These are phyloP conservation scores for Cydia fagiglandana DNA, from an alignment of 1,140 invertebrate species.

Conservation along the genomic window DNA sequence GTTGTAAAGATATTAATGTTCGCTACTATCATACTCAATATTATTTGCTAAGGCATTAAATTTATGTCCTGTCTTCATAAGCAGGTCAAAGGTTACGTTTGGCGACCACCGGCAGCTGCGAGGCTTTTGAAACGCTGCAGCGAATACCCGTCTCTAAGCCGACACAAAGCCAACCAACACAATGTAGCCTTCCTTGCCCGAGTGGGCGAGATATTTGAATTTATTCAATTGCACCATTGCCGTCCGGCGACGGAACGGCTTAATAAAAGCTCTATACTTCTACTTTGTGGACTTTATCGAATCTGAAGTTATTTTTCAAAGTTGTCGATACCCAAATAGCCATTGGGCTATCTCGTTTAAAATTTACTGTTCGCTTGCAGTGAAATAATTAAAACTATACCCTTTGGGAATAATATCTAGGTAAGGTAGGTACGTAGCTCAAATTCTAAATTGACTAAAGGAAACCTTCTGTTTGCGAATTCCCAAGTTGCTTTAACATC, in stretches of 20 bases:
- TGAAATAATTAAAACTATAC: neutral
- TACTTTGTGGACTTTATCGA: neutral
- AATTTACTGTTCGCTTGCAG: neutral
- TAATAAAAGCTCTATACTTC: neutral
- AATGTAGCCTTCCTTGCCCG: conserved; percentile 9
- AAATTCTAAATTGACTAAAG: neutral
- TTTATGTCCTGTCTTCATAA: conserved; percentile 5
- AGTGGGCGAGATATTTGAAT: conserved; percentile 21
- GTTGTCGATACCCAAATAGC: neutral
- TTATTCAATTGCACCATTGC: conserved; percentile 10
- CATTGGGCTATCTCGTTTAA: too few relatives aligned
- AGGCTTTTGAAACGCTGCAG: conserved; percentile 16
- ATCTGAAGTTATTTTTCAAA: neutral
- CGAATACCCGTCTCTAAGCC: conserved; percentile 3
- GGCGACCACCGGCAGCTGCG: conserved; percentile 16
- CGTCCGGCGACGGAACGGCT: neutral
- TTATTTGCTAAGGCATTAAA: neutral
- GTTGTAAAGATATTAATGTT: neutral
- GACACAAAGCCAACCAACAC: neutral
- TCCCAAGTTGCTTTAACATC: conserved; percentile 9
- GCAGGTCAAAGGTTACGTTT: conserved; percentile 1
- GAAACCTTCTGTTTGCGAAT: conserved; percentile 5
- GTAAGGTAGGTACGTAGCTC: neutral
- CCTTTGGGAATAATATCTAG: too few relatives aligned
- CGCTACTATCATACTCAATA: neutral